phyloP scores from a whole-genome alignment of 2,797 vertebrate genomes.

The Brachyrhaphis roseni region DNA sequence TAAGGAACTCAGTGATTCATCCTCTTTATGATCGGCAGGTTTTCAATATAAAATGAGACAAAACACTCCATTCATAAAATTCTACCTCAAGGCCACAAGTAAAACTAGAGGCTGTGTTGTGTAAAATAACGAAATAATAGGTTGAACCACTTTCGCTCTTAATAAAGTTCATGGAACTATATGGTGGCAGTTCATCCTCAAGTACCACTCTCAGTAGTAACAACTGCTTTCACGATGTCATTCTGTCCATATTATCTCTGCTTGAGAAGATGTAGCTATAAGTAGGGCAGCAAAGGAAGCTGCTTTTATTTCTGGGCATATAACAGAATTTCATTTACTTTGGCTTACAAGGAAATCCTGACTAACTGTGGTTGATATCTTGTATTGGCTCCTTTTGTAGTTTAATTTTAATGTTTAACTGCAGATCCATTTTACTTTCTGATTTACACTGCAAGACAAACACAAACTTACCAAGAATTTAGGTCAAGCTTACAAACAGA shows the following conservation, averaged over 20 bases:
- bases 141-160: conserved; percentile 2
- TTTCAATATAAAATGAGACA: conserved; percentile 9
- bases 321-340: conserved; percentile 38
- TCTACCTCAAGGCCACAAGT: neutral
- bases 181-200: neutral
- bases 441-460: conserved; percentile 2
- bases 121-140: conserved; percentile 12
- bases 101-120: neutral
- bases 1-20: conserved; percentile 33
- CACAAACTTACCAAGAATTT: neutral
- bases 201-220: conserved; percentile 5
- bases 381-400: neutral
- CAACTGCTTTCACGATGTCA: neutral
- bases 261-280: conserved; percentile 29
- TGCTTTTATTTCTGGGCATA: conserved; percentile 26
- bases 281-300: conserved; percentile 34
- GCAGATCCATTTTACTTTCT: neutral
- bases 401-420: neutral
- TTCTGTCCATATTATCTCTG: conserved; percentile 30
- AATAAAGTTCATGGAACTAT: neutral
- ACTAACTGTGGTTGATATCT: neutral
- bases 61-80: neutral
- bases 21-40: neutral
- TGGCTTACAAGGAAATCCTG: conserved; percentile 20
- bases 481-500: too few species aligned